These are phyloP conservation scores for Camponotus fellah DNA, from an alignment of 2,888 invertebrate species.

Conservation along the genomic window DNA sequence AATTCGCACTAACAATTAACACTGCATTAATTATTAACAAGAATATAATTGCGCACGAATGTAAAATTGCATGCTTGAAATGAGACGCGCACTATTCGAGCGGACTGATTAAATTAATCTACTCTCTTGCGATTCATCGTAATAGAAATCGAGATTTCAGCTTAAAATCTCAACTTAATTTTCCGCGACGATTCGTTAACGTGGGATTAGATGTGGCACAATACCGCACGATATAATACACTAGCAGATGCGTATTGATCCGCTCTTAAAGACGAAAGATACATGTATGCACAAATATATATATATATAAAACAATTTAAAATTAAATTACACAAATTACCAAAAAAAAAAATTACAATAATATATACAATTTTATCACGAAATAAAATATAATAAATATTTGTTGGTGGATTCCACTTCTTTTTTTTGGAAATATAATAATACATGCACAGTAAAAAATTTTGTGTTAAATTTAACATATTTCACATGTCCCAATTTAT, in stretches of 20 bases:
- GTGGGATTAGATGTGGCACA: background rate
- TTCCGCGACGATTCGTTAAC: background rate
- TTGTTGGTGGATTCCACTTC: background rate
- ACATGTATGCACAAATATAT: background rate
- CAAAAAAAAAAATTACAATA: background rate
- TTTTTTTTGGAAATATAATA: background rate
- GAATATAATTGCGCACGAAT: background rate
- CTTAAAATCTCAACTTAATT: background rate
- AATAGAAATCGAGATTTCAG: background rate
- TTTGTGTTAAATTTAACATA: no score
- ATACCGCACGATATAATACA: conserved; percentile 3
- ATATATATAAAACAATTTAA: background rate
- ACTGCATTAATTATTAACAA: background rate
- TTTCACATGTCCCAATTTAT: no score
- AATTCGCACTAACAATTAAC: background rate
- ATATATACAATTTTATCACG: background rate
- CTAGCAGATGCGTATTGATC: conserved; percentile 21
- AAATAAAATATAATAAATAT: background rate
- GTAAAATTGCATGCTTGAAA: background rate
- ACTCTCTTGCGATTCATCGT: background rate
- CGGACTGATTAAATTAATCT: background rate
- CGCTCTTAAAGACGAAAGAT: background rate
- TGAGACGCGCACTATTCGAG: background rate
- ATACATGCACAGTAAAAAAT: no score
- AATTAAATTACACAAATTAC: background rate